Conservation (phyloP, 2,888 invertebrate species). For the Synergus itoensis region DNA sequence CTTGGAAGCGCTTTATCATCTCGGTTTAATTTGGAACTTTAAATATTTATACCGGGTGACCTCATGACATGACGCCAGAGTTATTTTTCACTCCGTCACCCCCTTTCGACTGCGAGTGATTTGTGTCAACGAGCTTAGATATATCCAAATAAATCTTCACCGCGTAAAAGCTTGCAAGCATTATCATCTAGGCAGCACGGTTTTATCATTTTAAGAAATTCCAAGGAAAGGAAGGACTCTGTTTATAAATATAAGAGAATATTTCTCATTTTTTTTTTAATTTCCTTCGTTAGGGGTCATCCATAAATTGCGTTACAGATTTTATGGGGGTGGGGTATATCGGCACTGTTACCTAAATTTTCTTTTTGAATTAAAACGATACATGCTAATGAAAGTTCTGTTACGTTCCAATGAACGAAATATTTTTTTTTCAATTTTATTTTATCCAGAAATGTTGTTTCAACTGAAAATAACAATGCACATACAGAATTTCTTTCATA, state of each 20-base stretch:
- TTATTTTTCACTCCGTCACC: conserved; percentile 59
- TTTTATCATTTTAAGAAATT: neutral
- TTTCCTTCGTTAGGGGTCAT: too few species aligned
- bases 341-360: too few species aligned
- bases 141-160: conserved; percentile 18
- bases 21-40: conserved; percentile 74
- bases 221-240: neutral
- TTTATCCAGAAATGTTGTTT: too few species aligned
- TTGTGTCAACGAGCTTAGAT: conserved; percentile 49
- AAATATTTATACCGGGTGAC: conserved; percentile 76
- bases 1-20: conserved; percentile 74
- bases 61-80: conserved; percentile 64
- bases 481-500: too few species aligned
- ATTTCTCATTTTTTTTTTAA: neutral
- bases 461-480: too few species aligned
- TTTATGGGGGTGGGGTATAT: too few species aligned
- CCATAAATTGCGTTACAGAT: too few species aligned
- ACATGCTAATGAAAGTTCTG: too few species aligned
- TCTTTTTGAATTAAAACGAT: too few species aligned
- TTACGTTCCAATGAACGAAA: too few species aligned
- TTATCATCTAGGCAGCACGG: neutral
- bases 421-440: too few species aligned
- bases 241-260: neutral
- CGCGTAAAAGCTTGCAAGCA: conserved; percentile 6
- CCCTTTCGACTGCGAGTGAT: conserved; percentile 52